These are phyloP conservation scores for Laupala kohalensis DNA, from an alignment of 1,140 invertebrate genomes.

Conservation along the genomic window DNA sequence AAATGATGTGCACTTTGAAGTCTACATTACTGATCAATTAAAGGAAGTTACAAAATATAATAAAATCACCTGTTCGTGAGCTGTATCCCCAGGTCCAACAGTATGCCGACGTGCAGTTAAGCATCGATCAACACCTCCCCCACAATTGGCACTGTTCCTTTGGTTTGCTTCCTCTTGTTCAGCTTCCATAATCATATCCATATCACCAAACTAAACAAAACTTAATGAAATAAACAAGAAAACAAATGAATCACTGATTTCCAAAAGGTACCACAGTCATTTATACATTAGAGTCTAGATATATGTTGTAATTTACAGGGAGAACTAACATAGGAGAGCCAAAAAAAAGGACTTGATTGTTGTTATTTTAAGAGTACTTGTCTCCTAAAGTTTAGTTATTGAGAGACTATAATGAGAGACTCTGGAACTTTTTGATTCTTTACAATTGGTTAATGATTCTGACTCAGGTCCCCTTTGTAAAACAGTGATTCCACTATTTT, in stretches of 20 bases:
- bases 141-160: background rate
- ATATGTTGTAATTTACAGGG: too few relatives aligned
- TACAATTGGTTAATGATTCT: too few relatives aligned
- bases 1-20: background rate
- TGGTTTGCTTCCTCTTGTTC: slow-evolving; percentile 28
- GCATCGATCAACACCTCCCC: slow-evolving; percentile 15
- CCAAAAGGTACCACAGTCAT: too few relatives aligned
- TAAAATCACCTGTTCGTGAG: slow-evolving; percentile 47
- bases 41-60: background rate
- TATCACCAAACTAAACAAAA: slow-evolving; percentile 40
- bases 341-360: too few relatives aligned
- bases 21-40: background rate
- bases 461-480: too few relatives aligned
- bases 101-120: slow-evolving; percentile 67
- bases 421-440: too few relatives aligned
- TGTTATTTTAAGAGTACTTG: too few relatives aligned
- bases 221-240: background rate
- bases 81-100: slow-evolving; percentile 78
- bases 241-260: background rate
- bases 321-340: too few relatives aligned
- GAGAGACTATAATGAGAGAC: too few relatives aligned
- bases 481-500: too few relatives aligned
- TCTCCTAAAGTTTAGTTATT: too few relatives aligned
- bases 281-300: too few relatives aligned
- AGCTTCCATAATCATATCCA: slow-evolving; percentile 42